Evolutionary conservation across 1,140 invertebrate species (phyloP), one percentile per base, ranked within the genome.

Genomic region (Leptestheria dahalacensis): DNA sequence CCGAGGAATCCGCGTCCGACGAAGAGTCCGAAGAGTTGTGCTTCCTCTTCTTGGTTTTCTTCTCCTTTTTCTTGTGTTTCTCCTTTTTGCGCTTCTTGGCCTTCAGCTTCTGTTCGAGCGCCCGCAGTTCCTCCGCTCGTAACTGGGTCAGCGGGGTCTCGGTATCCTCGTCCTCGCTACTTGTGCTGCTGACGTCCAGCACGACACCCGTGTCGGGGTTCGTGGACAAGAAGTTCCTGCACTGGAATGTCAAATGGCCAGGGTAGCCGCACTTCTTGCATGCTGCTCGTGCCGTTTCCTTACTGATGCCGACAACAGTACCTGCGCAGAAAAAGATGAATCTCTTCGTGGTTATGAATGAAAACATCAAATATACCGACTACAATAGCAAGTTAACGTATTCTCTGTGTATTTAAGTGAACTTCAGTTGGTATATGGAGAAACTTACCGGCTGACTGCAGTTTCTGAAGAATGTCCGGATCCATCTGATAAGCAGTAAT

Each of bases 221-320:
- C 62, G 91, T 82, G 78, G 93, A 91, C 33, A 97, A 82, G 73
- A 97, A 96, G 71, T 97, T 97, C 66, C 91, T 74, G 71, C 93
- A 97, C 71, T 97, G 92, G 73, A 86, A 97, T 15, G 93, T 96
- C 65, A 97, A 77, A 73, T 97, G 94, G 28, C 94, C 94, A 60
- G 88, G 83, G 71, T 93, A 93, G 52, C 91, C 91, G 75, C 91
- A 94, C 71, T 93, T 93, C 70, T 89, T 91, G 70, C 91, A 94
- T 0, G 89, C 87, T 26, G 87, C 81, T 57, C 88, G 73, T 24
- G 82, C 72, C 21, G 77, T 77, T 69, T 86, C 86, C 70, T 86
- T 87, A 60, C 77, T 80, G 66, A 51, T 26, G 26, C 54, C 61
- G 46, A 50, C 51, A 52, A 60, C 48, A 23, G 58, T 60, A 11